Evolutionary conservation across 2,888 invertebrate species (phyloP), one percentile per base, ranked within the genome.

Genomic region (Synergus itoensis): DNA sequence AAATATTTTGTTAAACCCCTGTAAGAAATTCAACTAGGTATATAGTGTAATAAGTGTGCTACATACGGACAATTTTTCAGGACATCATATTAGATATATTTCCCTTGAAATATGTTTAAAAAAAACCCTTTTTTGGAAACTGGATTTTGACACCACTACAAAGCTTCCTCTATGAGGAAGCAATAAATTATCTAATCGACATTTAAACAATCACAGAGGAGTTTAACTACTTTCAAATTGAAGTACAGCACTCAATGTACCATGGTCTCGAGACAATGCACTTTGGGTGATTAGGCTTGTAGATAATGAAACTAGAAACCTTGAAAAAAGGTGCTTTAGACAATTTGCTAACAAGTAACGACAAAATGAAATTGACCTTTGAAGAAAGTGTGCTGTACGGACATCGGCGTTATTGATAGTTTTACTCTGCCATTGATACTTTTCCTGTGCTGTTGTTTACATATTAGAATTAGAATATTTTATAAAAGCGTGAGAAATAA

Each of bases 201-300:
- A 53, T 73, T 73, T 36, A 73, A 53, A 73, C 16, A 73, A 73
- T 73, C 73, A 73, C 73, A 73, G 73, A 69, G 45, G 14, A 73
- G 53, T 73, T 53, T 53, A 48, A n/a, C 73, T 73, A 73, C 73
- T 73, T 73, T 73, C 73, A 73, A 73, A 53, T 65, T 65, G 45
- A 73, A 48, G 73, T 69, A 73, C 73, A 73, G 48, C 73, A 73
- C 73, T 69, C 9, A 69, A 48, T 28, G 69, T 69, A 48, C 60
- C 21, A 60, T 60, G 21, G 60, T 60, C 21, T 60, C 21, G 12
- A 60, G 21, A 60, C 60, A 60, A 60, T 60, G 60, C 60, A 60
- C 21, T 60, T 60, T 5, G 60, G 60, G 60, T 60, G 60, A 28
- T 60, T 60, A 60, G 21, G 60, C 21, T 60, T 60, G 60, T 60